Evolutionary conservation across 2,888 invertebrate species (phyloP), one percentile per base, ranked within the genome.

Genomic region (Rhagium mordax): DNA sequence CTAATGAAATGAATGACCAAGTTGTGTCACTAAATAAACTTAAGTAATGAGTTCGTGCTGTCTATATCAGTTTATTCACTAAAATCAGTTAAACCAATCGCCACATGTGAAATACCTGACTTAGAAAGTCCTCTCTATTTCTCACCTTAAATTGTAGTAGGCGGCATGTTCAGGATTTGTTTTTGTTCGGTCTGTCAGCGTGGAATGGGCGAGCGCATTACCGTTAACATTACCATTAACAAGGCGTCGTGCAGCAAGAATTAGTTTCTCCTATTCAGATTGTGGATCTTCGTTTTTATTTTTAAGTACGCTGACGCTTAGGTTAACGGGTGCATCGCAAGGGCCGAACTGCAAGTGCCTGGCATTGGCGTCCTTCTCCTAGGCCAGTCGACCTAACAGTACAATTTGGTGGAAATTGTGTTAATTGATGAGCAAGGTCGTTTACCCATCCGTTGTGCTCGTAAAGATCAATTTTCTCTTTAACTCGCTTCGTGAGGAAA

Each of bases 211-310:
- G 53, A 33, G 6, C 13, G 13, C 33, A 33, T 33, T 33, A 33
- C 33, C 33, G 33, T 33, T 33, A 33, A 33, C 53, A 53, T 53
- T 53, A 53, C 53, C 53, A 53, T 53, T 53, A 53, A 53, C 53
- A 53, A 20, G 53, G 18, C 18, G 10, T 53, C 53, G 53, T 53
- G 53, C 21, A 13, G 21, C 53, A 21, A 53, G 53, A 21, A 53
- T 53, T 53, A 20, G 53, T 53, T 53, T 53, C 53, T 53, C 18
- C 20, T 53, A 53, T 53, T 33, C 33, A 33, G 33, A 33, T 33
- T 33, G 33, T 33, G 33, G 1, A 33, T 33, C 33, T 33, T 8
- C 2, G 33, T 33, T 33, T 33, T 53, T 53, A 53, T 20, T 16
- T 53, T 49, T 10, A 53, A 21, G 21, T 21, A 20, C 21, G 10